These are phyloP conservation scores for Lypha dubia DNA, from an alignment of 2,888 invertebrate species.

Conservation along the genomic window DNA sequence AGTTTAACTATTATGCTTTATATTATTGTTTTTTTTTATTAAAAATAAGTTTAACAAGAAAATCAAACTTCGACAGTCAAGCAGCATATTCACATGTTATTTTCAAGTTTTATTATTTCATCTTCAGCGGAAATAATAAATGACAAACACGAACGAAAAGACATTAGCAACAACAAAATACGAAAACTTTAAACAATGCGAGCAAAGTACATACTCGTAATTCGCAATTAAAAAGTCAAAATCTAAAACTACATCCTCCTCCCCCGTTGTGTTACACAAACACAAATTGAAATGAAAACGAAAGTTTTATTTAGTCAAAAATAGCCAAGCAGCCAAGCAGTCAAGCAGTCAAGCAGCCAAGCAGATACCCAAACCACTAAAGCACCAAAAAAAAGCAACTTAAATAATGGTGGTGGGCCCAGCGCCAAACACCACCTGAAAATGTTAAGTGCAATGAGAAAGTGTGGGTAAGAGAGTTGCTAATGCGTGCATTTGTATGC, in stretches of 20 bases:
- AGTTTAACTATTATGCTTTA: too few species aligned
- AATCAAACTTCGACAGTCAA: slow-evolving; percentile 2
- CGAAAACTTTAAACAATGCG: slow-evolving; percentile 15
- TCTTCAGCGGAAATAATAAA: slow-evolving; percentile 67
- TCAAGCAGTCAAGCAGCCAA: not conserved
- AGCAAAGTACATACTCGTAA: not conserved
- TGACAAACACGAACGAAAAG: slow-evolving; percentile 61
- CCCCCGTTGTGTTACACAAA: slow-evolving; percentile 41
- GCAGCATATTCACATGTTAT: slow-evolving; percentile 33
- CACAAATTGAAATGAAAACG: slow-evolving; percentile 61
- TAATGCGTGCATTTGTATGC: not conserved
- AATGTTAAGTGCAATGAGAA: not conserved
- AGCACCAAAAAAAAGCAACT: slow-evolving; percentile 1
- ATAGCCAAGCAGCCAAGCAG: too few species aligned
- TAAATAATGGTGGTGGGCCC: slow-evolving; percentile 33
- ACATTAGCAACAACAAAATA: slow-evolving; percentile 13
- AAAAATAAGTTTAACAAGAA: slow-evolving; percentile 3
- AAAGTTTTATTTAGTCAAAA: too few species aligned
- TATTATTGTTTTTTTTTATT: slow-evolving; percentile 37
- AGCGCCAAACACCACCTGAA: slow-evolving; percentile 36
- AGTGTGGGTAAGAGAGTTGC: not conserved
- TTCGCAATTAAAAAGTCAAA: slow-evolving; percentile 37
- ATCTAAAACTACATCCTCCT: slow-evolving; percentile 31
- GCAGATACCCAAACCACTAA: not conserved
- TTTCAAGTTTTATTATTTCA: slow-evolving; percentile 22